Percentiles rank a stretch among this genome's conserved stretches.
These are phyloP conservation scores for Abramis brama DNA, from an alignment of 2,113 vertebrate genomes.

Conservation along the genomic window DNA sequence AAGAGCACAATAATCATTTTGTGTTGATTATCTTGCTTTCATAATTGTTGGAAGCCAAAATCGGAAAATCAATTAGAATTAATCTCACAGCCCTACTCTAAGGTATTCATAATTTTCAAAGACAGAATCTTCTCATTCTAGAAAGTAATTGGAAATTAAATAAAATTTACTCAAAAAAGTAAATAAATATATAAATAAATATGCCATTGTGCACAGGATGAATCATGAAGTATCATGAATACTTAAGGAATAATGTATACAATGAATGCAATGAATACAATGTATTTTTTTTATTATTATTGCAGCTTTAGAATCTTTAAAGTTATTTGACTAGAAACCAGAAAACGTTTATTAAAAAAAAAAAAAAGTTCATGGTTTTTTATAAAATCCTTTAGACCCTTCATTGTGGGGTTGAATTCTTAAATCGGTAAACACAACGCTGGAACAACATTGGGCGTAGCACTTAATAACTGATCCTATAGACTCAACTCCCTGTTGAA, in stretches of 20 bases:
- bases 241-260: not conserved
- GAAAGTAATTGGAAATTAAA: not conserved
- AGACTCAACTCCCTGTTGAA: slow-evolving; percentile 32
- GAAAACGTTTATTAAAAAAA: not conserved
- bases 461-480: slow-evolving; percentile 34
- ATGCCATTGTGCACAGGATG: not conserved
- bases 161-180: not conserved
- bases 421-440: not conserved
- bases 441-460: not conserved
- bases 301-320: not conserved
- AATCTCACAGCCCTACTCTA: no score
- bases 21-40: no score
- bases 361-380: not conserved
- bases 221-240: not conserved
- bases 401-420: not conserved
- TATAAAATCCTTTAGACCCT: not conserved
- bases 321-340: not conserved
- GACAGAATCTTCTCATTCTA: not conserved
- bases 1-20: no score
- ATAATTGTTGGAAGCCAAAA: no score
- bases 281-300: not conserved
- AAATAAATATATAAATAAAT: not conserved
- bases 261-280: not conserved
- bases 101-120: not conserved
- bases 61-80: no score